phyloP scores from a whole-genome alignment of 2,797 vertebrate species.

The Florisuga fusca region DNA sequence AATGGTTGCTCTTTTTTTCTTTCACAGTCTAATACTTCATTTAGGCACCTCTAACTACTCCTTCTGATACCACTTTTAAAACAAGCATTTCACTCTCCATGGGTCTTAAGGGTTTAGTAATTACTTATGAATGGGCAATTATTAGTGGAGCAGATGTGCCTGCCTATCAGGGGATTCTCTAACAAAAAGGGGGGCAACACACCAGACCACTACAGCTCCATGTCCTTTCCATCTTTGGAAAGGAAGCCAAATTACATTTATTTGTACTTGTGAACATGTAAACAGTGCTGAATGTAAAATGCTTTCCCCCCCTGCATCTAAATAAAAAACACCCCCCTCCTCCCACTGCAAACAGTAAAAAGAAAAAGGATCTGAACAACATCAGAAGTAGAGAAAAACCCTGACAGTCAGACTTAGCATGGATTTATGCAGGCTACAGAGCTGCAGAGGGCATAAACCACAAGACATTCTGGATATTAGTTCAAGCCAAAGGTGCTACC shows the following conservation, averaged over 20 bases:
- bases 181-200: background rate
- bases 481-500: background rate
- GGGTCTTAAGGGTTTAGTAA: background rate
- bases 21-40: background rate
- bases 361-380: background rate
- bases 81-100: background rate
- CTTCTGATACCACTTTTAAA: background rate
- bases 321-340: background rate
- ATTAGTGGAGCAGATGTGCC: background rate
- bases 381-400: background rate
- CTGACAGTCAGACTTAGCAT: background rate
- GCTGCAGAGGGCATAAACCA: background rate
- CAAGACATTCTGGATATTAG: background rate
- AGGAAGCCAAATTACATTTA: background rate
- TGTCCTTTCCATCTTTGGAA: background rate
- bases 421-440: background rate
- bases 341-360: background rate
- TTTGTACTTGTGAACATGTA: background rate
- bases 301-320: background rate
- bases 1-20: background rate
- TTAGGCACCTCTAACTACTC: background rate
- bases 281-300: background rate
- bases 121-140: slow-evolving; percentile 4
- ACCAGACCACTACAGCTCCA: background rate
- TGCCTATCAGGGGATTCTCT: background rate